Conservation (phyloP, 2,113 vertebrate species). For the Ameiurus melas region DNA sequence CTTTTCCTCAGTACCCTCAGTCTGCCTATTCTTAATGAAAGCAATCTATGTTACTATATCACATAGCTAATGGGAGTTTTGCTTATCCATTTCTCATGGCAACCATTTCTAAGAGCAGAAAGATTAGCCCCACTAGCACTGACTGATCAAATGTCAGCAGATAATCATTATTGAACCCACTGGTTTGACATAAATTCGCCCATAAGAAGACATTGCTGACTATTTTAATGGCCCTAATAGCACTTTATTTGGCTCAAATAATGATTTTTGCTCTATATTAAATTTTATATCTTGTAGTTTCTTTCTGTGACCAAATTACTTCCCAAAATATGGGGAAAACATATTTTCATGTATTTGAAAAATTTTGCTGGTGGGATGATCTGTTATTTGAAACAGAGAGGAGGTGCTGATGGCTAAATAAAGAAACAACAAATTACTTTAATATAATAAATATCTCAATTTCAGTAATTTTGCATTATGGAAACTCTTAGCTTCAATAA, state of each 20-base stretch:
- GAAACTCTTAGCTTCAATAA: background rate
- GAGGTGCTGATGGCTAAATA: background rate
- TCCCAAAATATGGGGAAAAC: background rate
- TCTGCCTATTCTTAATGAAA: conserved; percentile 1
- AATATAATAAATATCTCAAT: background rate
- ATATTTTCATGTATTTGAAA: background rate
- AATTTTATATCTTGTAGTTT: background rate
- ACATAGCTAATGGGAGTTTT: background rate
- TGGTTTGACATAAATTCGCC: conserved; percentile 1
- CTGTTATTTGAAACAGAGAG: background rate
- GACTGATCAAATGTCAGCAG: background rate
- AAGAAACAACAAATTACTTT: background rate
- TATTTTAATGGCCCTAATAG: background rate
- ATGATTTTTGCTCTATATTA: background rate
- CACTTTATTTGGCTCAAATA: background rate
- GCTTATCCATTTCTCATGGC: conserved; percentile 2
- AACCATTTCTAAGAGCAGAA: background rate
- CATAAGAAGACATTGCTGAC: background rate
- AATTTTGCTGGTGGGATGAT: background rate
- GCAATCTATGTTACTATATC: background rate
- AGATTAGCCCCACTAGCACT: background rate
- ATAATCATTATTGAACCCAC: background rate
- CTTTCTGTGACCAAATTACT: background rate
- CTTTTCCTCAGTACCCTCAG: background rate
- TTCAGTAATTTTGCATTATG: background rate